phyloP scores from a whole-genome alignment of 2,113 vertebrate species.

The Candoia aspera region DNA sequence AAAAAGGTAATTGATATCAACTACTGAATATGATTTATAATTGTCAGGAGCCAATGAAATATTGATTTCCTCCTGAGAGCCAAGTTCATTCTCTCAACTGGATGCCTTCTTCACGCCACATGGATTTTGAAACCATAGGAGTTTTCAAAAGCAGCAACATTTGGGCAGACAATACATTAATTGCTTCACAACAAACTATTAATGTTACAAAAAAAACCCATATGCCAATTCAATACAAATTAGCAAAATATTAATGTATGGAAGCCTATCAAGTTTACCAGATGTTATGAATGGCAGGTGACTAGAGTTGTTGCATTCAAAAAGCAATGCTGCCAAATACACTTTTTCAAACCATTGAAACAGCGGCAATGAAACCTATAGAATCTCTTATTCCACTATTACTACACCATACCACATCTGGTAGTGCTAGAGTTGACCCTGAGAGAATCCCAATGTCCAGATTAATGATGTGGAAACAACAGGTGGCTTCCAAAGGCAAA shows the following conservation, averaged over 20 bases:
- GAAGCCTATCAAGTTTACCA: background rate
- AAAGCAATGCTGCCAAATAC: background rate
- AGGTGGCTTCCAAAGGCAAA: conserved; percentile 4
- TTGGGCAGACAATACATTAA: background rate
- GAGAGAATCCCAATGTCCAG: background rate
- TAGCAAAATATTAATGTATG: background rate
- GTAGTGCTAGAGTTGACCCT: background rate
- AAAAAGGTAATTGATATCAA: background rate
- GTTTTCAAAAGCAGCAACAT: background rate
- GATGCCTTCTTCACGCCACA: background rate
- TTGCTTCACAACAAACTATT: background rate
- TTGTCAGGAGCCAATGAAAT: background rate
- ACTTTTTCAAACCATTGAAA: background rate
- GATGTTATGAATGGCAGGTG: background rate
- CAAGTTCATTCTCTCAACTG: background rate
- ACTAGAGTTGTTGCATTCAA: background rate
- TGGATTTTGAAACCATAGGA: background rate
- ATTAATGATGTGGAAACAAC: background rate
- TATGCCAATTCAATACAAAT: background rate
- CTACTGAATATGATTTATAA: background rate
- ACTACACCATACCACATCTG: background rate
- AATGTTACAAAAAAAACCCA: background rate
- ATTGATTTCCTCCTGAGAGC: background rate
- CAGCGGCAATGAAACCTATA: background rate
- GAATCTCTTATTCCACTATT: background rate